Conservation (phyloP, 2,797 vertebrate species). For the Hypotaenidia philippensis region DNA sequence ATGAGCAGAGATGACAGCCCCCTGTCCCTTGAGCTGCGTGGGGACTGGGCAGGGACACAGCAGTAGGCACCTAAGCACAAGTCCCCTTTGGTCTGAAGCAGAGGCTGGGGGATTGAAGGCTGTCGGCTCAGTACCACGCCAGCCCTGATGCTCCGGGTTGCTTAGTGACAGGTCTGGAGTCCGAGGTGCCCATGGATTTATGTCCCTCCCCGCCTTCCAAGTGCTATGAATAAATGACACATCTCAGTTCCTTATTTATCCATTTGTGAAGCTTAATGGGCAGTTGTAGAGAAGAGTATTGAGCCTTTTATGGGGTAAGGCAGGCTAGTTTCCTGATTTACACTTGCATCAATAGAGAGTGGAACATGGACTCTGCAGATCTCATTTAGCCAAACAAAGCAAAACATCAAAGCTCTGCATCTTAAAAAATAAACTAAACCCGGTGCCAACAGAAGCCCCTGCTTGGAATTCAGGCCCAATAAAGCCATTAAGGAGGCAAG, state of each 20-base stretch:
- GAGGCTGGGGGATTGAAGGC: not conserved
- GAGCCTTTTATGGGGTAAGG: not conserved
- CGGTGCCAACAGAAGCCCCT: not conserved
- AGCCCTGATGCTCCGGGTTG: not conserved
- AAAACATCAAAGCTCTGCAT: not conserved
- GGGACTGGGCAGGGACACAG: not conserved
- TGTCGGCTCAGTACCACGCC: not conserved
- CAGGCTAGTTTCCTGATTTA: conserved; percentile 6
- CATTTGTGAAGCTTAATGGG: conserved; percentile 35
- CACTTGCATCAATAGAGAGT: not conserved
- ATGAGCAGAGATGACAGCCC: not conserved
- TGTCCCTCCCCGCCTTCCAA: not conserved
- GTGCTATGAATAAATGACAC: conserved; percentile 9
- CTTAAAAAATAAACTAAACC: not conserved
- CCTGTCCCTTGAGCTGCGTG: fast-evolving
- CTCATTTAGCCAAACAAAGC: not conserved
- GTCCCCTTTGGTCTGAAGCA: not conserved
- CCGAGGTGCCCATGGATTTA: not conserved
- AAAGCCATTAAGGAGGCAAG: not conserved
- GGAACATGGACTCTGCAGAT: not conserved
- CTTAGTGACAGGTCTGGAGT: not conserved
- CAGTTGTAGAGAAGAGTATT: not conserved
- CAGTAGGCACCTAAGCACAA: fast-evolving
- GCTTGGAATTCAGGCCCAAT: not conserved
- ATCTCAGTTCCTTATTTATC: conserved; percentile 41